Evolutionary conservation across 2,113 vertebrate genomes (phyloP).

Genomic region (Pterocles burchelli): DNA sequence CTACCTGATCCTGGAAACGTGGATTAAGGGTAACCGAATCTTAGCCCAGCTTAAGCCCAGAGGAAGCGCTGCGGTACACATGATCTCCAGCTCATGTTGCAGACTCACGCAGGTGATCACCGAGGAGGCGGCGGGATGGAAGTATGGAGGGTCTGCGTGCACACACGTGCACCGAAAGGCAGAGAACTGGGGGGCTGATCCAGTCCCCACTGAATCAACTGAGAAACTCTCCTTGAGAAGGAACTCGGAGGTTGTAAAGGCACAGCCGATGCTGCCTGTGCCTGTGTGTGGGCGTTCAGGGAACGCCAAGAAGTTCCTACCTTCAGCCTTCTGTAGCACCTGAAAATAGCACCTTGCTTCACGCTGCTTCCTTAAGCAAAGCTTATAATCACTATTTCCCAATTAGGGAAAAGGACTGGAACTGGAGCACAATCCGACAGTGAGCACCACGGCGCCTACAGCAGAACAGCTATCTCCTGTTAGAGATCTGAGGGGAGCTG

Average conservation of each 20-base stretch:
- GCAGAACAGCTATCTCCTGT: background rate
- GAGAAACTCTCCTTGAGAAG: background rate
- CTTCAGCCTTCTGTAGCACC: background rate
- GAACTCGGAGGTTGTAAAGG: background rate
- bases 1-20: background rate
- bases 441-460: background rate
- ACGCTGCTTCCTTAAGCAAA: background rate
- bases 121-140: background rate
- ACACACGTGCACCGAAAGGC: background rate
- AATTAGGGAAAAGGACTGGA: background rate
- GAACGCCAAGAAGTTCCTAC: background rate
- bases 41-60: background rate
- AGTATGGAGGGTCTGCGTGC: accelerated
- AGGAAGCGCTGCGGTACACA: background rate
- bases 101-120: background rate
- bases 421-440: background rate
- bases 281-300: background rate
- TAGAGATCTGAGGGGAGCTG: background rate
- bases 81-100: background rate
- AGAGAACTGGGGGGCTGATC: background rate
- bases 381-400: background rate
- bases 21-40: conserved; percentile 27
- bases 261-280: background rate
- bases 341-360: background rate
- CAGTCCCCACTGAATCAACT: accelerated